Evolutionary conservation across 1,140 invertebrate genomes (phyloP).

Genomic region (Medauroidea extradentata): DNA sequence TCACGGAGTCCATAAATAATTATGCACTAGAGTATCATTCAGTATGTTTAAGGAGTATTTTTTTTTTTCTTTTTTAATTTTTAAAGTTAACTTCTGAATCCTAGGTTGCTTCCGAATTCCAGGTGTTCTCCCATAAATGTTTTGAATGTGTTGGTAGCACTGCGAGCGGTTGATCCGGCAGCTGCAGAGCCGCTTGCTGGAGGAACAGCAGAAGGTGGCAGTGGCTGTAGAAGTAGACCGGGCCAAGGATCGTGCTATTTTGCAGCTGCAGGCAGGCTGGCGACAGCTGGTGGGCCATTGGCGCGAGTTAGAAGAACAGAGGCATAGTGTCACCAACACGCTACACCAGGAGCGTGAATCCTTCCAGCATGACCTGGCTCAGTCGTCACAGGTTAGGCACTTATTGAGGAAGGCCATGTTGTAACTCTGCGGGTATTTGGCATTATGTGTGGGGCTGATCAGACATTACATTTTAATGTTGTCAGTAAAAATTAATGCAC

Average conservation of each 20-base stretch:
- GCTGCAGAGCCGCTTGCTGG: constrained; percentile 63
- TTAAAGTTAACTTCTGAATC: not conserved
- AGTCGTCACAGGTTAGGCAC: not conserved
- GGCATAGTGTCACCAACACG: constrained; percentile 34
- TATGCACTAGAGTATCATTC: no score
- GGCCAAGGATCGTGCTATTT: constrained; percentile 64
- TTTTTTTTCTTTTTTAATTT: not conserved
- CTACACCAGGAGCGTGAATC: constrained; percentile 30
- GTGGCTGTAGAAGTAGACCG: constrained; percentile 70
- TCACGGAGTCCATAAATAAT: not conserved
- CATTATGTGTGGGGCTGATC: not conserved
- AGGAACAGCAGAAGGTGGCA: constrained; percentile 71
- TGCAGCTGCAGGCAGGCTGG: constrained; percentile 55
- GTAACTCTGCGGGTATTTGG: no score
- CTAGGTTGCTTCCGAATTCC: no score
- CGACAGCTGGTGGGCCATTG: constrained; percentile 45
- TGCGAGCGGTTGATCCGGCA: constrained; percentile 71
- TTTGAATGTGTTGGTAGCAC: constrained; percentile 51
- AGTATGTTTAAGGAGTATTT: no score
- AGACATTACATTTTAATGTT: not conserved
- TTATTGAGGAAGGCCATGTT: no score
- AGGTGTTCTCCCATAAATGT: not conserved
- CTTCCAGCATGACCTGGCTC: not conserved
- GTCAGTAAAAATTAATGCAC: not conserved
- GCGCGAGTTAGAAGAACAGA: constrained; percentile 42